Evolutionary conservation across 2,888 invertebrate species (phyloP), one percentile per base, ranked within the genome.

Genomic region (Oxyteleia sp.): DNA sequence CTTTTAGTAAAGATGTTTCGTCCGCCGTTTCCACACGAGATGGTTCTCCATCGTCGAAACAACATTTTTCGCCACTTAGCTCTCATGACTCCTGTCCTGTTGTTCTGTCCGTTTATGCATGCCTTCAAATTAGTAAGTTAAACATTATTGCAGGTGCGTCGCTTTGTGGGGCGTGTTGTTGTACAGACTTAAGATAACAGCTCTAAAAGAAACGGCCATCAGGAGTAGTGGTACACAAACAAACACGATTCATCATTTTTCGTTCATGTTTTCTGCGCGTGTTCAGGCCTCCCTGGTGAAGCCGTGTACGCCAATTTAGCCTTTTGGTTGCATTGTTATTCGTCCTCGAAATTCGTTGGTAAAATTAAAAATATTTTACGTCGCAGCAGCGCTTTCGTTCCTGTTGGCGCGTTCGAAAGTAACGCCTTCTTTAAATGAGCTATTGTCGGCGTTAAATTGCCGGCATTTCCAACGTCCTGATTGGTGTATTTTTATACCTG

Each of bases 61-160:
- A 53, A 53, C 61, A 69, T 78, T 68, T 78, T 53, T 59, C 76
- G 55, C 66, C 66, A 59, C 64, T 75, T 49, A 49, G 61, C 57
- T 35, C 26, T 51, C 35, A 11, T 43, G 26, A 47, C 72, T 72
- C 15, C 43, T 43, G 29, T 63, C 26, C 68, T 59, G 51, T 68
- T 61, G 68, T 61, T 43, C 61, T 61, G 59, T 47, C 49, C 49
- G 76, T 78, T 78, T 59, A 61, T 26, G 76, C 35, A 51, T 13
- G 43, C 59, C 35, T 47, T 8, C 59, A 68, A 76, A 76, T 76
- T 68, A 68, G 66, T 57, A 68, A 76, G 49, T 43, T 45, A 47
- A 68, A 59, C 76, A 55, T 66, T 68, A 57, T 76, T 68, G 51
- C 76, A 76, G 76, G 76, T 76, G 74, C 23, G 47, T 29, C 35